Evolutionary conservation across 2,113 vertebrate species (phyloP).

Genomic region (Prionailurus viverrinus): DNA sequence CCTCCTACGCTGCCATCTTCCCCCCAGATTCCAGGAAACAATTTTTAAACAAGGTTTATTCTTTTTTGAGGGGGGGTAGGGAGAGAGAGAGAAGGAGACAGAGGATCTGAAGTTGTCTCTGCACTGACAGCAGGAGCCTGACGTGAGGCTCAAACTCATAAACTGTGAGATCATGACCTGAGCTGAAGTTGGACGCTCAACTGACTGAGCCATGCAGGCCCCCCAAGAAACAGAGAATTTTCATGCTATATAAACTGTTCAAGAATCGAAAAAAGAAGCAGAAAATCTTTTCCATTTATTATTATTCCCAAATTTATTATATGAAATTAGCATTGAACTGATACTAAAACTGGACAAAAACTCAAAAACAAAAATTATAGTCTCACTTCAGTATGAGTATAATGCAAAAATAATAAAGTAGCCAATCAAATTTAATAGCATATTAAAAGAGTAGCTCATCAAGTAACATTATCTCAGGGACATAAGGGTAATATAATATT

Average conservation of each 20-base stretch:
- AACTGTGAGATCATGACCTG: too few species aligned
- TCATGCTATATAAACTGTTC: neutral
- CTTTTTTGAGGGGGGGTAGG: too few species aligned
- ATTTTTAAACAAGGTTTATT: too few species aligned
- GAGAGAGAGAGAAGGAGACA: too few species aligned
- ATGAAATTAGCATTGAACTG: conserved; percentile 54
- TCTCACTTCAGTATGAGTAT: conserved; percentile 60
- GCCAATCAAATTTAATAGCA: conserved; percentile 58
- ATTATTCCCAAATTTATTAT: conserved; percentile 65
- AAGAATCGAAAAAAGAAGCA: neutral
- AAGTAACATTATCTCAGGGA: conserved; percentile 23
- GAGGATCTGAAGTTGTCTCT: too few species aligned
- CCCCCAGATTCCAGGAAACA: too few species aligned
- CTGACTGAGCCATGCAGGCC: too few species aligned
- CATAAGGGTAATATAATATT: conserved; percentile 60
- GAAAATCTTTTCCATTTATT: conserved; percentile 3
- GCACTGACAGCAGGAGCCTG: too few species aligned
- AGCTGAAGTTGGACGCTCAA: too few species aligned
- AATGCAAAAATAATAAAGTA: conserved; percentile 60
- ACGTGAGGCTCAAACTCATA: too few species aligned
- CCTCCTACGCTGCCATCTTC: too few species aligned
- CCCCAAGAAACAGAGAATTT: neutral
- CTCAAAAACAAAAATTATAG: conserved; percentile 61
- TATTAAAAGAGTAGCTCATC: conserved; percentile 65
- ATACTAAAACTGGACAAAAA: conserved; percentile 61